phyloP scores from a whole-genome alignment of 2,888 invertebrate genomes.

The Melanophora roralis region DNA sequence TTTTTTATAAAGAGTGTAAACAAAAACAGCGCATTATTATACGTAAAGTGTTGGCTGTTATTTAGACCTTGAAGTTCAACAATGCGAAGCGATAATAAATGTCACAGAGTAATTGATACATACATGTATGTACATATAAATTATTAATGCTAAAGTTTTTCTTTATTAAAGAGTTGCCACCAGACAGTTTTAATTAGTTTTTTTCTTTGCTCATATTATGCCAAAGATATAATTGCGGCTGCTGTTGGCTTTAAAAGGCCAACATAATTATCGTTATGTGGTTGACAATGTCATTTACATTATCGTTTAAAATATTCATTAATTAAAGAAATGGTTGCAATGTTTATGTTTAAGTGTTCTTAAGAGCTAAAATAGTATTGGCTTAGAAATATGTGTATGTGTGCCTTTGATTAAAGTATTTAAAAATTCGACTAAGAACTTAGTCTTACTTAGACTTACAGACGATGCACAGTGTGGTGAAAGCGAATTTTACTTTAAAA shows the following conservation, averaged over 20 bases:
- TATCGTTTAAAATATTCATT: neutral
- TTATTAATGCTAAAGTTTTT: neutral
- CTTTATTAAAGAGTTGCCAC: neutral
- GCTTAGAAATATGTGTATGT: neutral
- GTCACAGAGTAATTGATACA: neutral
- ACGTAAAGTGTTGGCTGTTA: neutral
- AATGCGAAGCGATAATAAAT: neutral
- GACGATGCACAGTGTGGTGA: neutral
- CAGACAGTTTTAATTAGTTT: conserved; percentile 20
- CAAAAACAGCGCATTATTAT: neutral
- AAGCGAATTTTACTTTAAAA: too few species aligned
- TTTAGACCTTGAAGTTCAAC: neutral
- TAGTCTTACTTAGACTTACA: neutral
- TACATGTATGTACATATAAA: too few species aligned
- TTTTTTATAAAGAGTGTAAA: neutral
- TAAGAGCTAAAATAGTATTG: neutral
- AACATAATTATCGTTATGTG: neutral
- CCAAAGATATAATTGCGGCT: neutral
- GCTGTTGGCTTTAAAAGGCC: neutral
- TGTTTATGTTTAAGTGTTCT: conserved; percentile 8
- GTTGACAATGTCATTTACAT: neutral
- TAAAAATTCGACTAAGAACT: neutral
- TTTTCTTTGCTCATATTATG: neutral
- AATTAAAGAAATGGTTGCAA: too few species aligned
- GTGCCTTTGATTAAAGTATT: neutral